Base-by-base conservation (phyloP, 37 sponge, comb jelly and placozoan genomes). In the Amphimedon queenslandica region DNA sequence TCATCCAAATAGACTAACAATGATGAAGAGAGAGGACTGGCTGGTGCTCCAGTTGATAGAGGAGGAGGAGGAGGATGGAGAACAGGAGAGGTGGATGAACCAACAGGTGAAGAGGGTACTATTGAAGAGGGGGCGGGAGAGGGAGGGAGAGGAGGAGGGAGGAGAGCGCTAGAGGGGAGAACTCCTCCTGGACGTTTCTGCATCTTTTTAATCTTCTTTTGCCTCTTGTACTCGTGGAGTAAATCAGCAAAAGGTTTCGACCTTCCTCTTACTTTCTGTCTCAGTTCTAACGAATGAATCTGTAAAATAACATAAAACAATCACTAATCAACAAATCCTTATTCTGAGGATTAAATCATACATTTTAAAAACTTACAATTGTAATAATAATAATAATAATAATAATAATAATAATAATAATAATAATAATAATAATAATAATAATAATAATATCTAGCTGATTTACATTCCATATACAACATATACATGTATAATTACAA, bases 181-280 rank as follows among this genome's bases (percentile, higher is more conserved):
- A 13, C 27, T 18, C 13, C 13, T 18, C 13, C 8, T 47, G 8
- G 8, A 6, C 5, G 68, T 67, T 65, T 72, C 18, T 51, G 71
- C 64, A 55, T 36, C 75, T 74, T 79, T 63, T 72, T 77, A 40
- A 55, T 20, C 55, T 78, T 78, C 65, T 71, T 69, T 23, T 58
- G 67, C 56, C 74, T 57, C 61, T 41, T 82, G 69, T 84, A 80
- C 64, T 63, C 64, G 29, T 66, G 65, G 35, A 84, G 78, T 0
- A 90, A 74, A 34, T 69, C 64, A 57, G 64, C 74, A 55, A 84
- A 90, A 2, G 85, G 69, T 38, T 42, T 71, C 11, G 76, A 79
- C 13, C 90, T 53, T 6, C 86, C 90, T 23, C 1, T 51, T 6
- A 90, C 86, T n/a, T 57, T 56, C 18, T 68, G 31, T 2, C 77